phyloP scores from a whole-genome alignment of 2,797 vertebrate genomes.

The Chaetophractus vellerosus region DNA sequence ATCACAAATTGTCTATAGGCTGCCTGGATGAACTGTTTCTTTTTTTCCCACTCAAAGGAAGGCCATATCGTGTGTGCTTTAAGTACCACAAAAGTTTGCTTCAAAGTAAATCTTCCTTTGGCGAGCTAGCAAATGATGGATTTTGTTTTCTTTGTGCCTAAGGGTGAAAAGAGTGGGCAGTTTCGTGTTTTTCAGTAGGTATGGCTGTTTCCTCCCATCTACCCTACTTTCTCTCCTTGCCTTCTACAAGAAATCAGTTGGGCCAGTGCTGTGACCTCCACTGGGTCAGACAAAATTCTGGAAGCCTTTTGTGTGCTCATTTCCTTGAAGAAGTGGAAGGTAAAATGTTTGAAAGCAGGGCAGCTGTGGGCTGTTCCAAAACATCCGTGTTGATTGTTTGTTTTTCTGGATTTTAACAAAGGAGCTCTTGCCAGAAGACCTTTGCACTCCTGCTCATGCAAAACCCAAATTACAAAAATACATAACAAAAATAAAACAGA shows the following conservation, averaged over 20 bases:
- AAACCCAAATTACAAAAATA: slow-evolving; percentile 75
- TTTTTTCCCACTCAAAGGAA: background rate
- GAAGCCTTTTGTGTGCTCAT: slow-evolving; percentile 75
- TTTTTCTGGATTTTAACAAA: slow-evolving; percentile 82
- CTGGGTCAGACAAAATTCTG: slow-evolving; percentile 63
- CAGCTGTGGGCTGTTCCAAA: slow-evolving; percentile 73
- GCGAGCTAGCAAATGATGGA: slow-evolving; percentile 31
- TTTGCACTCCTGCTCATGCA: slow-evolving; percentile 71
- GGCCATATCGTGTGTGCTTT: background rate
- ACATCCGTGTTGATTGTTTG: slow-evolving; percentile 61
- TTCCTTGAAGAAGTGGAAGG: slow-evolving; percentile 84
- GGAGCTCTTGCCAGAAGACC: slow-evolving; percentile 79
- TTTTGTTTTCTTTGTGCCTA: slow-evolving; percentile 67
- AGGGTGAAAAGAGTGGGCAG: slow-evolving; percentile 63
- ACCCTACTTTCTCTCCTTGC: background rate
- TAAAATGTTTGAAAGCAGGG: slow-evolving; percentile 74
- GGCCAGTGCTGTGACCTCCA: slow-evolving; percentile 23
- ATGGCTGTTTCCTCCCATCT: slow-evolving; percentile 67
- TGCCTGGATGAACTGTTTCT: background rate
- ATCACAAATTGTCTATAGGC: background rate
- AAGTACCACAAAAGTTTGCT: slow-evolving; percentile 20
- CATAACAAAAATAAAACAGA: slow-evolving; percentile 82
- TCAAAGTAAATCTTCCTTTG: slow-evolving; percentile 54
- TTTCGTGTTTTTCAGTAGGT: slow-evolving; percentile 66
- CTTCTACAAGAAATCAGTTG: slow-evolving; percentile 54